Evolutionary conservation across 2,888 invertebrate genomes (phyloP), one percentile per base, ranked within the genome.

Genomic region (Biston betularia): DNA sequence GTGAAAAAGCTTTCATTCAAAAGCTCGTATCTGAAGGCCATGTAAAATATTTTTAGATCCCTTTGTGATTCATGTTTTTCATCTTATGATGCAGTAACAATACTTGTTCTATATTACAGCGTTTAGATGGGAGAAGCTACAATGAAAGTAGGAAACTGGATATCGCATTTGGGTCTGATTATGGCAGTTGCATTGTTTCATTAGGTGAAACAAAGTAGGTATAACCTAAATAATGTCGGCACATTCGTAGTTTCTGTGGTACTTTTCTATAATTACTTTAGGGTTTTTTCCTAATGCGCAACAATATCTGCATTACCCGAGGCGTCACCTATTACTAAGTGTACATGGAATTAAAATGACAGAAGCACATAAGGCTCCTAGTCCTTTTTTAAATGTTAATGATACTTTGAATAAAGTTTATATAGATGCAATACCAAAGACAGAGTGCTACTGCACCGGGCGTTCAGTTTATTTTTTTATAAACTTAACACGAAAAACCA

Each of bases 121-220:
- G 98, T 64, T 89, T 97, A 74, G 98, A 98, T 94, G 97, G 97
- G 4, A 94, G 98, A 79, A 94, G 93, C 75, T 95, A 96, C 70
- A 94, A 96, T 77, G 97, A 98, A 84, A 96, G 96, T 71, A 94
- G 98, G 73, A 92, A 95, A 38, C 85, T 97, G 14, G 92, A 95
- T 75, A 96, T 98, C 68, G 92, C 95, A 74, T 98, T 97, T 87
- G 97, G 97, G 15, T 95, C 95, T n/a, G 97, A 97, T 73, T 97
- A 96, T 95, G 98, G 98, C 48, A 96, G 96, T 75, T 97, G 97
- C 78, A 93, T 96, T 72, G 97, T 97, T 9, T 94, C 96, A 8
- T 88, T 98, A 64, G 98, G 98, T 56, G 96, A 96, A 87, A 98
- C 98, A 8, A 95, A 94, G 97, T 97, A 92, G 82, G 87, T 73